Evolutionary conservation across 1,140 invertebrate genomes (phyloP), one percentile per base, ranked within the genome.

Genomic region (Drosophila subpulchrella): DNA sequence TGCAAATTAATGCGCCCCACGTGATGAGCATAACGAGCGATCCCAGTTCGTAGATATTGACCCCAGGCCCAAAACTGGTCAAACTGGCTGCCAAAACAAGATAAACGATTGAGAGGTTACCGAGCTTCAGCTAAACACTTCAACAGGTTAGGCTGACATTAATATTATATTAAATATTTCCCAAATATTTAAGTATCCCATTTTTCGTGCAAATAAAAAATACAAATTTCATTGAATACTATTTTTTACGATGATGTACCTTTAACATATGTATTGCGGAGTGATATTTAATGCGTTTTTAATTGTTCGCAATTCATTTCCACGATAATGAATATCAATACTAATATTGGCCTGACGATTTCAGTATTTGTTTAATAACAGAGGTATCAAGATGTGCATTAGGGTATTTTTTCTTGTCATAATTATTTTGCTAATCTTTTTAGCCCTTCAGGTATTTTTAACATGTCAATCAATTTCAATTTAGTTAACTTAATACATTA

Each of bases 1-100:
- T 73, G 75, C 55, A 83, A 89, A 84, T 89, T 89, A 89, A 90
- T 78, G 84, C 50, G 70, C 36, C 34, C 66, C 62, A 84, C 84
- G 77, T 89, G 81, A 82, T 68, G 55, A 38, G 84, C 84, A 89
- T 89, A 82, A 53, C 71, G 68, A 75, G 48, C 8, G 41, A 66
- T 67, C 51, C 48, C 34, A 68, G 67, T 76, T 78, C 73, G 46
- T 60, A 61, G 59, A 55, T 30, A 72, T 57, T 47, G 50, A 59
- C 70, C 15, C 41, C 27, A 39, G 30, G 47, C 48, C 30, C 47
- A 46, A 30, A 13, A 44, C 30, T 68, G 70, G 58, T 57, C 62
- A 65, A 34, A 39, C 10, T 34, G 47, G 62, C 11, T 27, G 57
- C 11, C 32, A 46, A 47, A 38, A 30, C 10, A 15, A 30, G 24